Evolutionary conservation across 2,888 invertebrate species (phyloP).

Genomic region (Tinea pellionella): DNA sequence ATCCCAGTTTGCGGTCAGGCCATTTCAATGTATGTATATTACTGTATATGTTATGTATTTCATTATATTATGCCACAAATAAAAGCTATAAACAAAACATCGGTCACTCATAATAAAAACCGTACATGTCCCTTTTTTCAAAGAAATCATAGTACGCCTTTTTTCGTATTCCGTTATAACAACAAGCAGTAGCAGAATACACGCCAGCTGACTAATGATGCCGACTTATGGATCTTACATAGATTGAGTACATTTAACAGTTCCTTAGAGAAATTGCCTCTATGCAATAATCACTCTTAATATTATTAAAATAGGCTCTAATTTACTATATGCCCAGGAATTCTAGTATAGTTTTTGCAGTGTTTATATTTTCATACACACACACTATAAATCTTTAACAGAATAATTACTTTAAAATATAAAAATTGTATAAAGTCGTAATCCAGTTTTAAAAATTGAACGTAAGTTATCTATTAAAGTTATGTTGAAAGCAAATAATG

Average conservation of each 20-base stretch:
- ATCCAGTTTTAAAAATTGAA: not conserved
- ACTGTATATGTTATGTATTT: no score
- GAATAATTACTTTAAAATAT: not conserved
- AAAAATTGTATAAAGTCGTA: not conserved
- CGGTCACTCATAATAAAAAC: not conserved
- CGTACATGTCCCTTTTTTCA: not conserved
- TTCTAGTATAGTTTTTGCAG: no score
- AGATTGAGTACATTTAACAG: conserved; percentile 10
- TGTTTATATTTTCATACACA: no score
- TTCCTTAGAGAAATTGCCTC: not conserved
- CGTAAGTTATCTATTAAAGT: not conserved
- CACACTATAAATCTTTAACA: no score
- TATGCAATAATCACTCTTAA: not conserved
- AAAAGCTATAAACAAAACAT: no score
- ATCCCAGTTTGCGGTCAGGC: no score
- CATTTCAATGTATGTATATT: no score
- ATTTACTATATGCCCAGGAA: no score
- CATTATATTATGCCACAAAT: no score
- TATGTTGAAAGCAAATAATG: not conserved
- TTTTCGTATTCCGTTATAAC: not conserved
- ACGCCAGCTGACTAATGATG: conserved; percentile 9
- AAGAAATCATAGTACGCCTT: not conserved
- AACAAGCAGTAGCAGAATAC: not conserved
- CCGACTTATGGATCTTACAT: conserved; percentile 4
- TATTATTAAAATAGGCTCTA: no score